These are phyloP conservation scores for Oncorhynchus masou DNA, from an alignment of 2,113 vertebrate genomes.

Conservation along the genomic window DNA sequence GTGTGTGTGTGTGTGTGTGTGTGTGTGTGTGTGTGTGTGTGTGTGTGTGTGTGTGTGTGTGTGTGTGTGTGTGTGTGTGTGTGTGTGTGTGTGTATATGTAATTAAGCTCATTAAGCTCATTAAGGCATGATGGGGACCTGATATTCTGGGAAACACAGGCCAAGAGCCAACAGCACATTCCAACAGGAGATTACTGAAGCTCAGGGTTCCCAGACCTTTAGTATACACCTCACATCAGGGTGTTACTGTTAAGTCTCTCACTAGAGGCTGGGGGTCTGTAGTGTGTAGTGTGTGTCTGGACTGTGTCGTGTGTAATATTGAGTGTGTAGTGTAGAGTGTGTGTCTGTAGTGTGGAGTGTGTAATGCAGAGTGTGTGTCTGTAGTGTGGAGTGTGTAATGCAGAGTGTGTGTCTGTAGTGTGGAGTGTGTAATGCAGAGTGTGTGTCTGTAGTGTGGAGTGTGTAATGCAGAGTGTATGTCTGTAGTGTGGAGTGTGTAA, in stretches of 20 bases:
- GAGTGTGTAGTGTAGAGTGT: no score
- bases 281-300: not conserved
- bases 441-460: no score
- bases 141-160: constrained; percentile 50
- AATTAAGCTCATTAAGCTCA: constrained; percentile 55
- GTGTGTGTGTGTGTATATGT: constrained; percentile 3
- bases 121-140: constrained; percentile 59
- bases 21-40: not conserved
- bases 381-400: no score
- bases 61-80: not conserved
- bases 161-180: constrained; percentile 64
- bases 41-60: not conserved
- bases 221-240: not conserved
- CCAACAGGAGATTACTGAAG: constrained; percentile 64
- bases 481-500: no score
- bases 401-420: no score
- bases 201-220: constrained; percentile 51
- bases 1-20: no score
- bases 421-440: no score
- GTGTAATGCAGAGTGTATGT: no score
- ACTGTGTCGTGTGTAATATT: no score
- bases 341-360: no score
- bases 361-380: no score
- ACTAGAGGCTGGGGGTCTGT: not conserved
- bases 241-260: constrained; percentile 24